Evolutionary conservation across 2,797 vertebrate genomes (phyloP), one percentile per base, ranked within the genome.

Genomic region (Vireo griseus): DNA sequence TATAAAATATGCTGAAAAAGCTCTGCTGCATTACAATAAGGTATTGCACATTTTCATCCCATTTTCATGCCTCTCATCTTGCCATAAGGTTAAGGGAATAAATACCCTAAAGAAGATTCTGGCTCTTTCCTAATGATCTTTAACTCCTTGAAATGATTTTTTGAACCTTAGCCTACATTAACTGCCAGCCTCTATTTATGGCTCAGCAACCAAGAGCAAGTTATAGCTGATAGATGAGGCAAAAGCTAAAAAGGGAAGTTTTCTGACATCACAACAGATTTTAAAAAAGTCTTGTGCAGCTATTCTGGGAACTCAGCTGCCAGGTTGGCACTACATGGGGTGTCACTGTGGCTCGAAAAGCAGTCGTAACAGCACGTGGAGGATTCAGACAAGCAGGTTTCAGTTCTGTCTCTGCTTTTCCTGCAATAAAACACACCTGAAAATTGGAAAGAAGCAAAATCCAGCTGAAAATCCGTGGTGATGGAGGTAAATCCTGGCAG

Each of bases 191-290:
- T 92, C 50, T 96, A 90, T 94, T 96, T 92, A 83, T 92, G 75
- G 91, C 85, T 91, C 89, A 80, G 87, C 89, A 89, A 37, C 54
- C 40, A 33, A 0, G 7, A 71, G 71, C 20, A 7, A 91, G 62
- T 91, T 92, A 63, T 35, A 89, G 76, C 78, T 87, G 71, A 92
- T 65, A 94, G 84, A 96, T 94, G 95, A 96, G 92, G 92, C 85
- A 95, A 96, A 90, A 88, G 92, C 94, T 95, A 96, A 95, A 96
- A 96, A 80, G 17, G 78, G 94, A 94, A 92, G 11, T 25, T 94
- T 86, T 94, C 87, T 95, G 91, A 95, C 94, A 92, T 94, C 94
- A 96, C 54, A 91, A 59, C 33, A 28, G 48, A 44, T 92, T 89
- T 77, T 0, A 1, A 45, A 91, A 78, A 88, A 91, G 58, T 50